These are phyloP conservation scores for Probosciger aterrimus DNA, from an alignment of 2,113 vertebrate species.

Conservation along the genomic window DNA sequence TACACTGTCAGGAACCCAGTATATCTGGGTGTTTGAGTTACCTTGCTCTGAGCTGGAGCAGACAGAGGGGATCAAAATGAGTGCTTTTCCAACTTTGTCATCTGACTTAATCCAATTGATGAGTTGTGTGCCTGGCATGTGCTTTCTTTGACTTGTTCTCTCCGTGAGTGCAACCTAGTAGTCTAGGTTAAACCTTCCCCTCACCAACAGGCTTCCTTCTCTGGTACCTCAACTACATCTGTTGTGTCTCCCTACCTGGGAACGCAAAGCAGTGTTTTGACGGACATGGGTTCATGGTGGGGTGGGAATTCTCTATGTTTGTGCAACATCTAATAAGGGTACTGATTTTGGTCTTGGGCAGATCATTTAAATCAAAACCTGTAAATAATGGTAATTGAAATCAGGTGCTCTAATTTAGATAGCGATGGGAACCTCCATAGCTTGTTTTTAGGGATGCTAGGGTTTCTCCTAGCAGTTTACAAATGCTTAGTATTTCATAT, in stretches of 20 bases:
- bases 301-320: not conserved
- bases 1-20: fast-evolving
- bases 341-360: not conserved
- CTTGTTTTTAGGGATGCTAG: not conserved
- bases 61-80: not conserved
- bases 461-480: not conserved
- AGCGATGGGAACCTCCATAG: not conserved
- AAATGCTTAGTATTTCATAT: not conserved
- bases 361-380: not conserved
- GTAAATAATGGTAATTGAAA: not conserved
- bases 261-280: not conserved
- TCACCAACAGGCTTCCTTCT: not conserved
- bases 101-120: not conserved
- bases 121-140: not conserved
- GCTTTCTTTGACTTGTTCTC: not conserved
- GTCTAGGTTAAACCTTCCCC: not conserved
- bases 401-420: not conserved
- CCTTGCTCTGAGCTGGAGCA: not conserved
- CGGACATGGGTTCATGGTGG: fast-evolving
- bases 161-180: not conserved
- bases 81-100: not conserved
- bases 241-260: not conserved
- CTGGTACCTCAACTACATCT: not conserved
- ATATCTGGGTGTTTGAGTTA: not conserved
- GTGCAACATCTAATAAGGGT: not conserved